Base-by-base conservation (phyloP, 2,888 invertebrate genomes). In the Agrotis segetum region DNA sequence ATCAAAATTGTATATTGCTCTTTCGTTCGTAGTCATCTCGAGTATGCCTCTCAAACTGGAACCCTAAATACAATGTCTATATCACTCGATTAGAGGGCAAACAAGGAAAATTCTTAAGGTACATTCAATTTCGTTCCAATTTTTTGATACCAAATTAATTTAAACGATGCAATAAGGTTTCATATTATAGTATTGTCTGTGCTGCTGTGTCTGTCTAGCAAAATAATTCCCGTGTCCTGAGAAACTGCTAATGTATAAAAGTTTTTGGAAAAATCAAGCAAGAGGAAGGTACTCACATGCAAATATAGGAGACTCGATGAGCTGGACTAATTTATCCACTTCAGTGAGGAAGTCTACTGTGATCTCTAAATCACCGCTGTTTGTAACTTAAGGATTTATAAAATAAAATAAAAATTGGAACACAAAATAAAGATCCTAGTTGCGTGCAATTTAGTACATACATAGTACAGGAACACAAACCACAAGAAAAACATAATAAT, bases 231-330 rank as follows among this genome's bases (percentile, higher is more conserved):
- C 24, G 14, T 21, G 17, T 14, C 17, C 52, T 17, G 13, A 34
- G 49, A 11, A 19, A n/a, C 29, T 34, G 49, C 3, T 62, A 9
- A 34, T 34, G 34, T 34, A 9, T 2, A 40, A 21, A 49, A 71
- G 11, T 44, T 14, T 11, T 49, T 49, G 16, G n/a, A 19, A 17
- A 50, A 40, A 14, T 40, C 40, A 6, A 19, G 1, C 3, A n/a
- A 24, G 46, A 65, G 44, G 21, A 49, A 24, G 17, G 58, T 83
- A 94, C 98, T 98, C 96, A 99, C 99, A 99, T 68, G 99, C 99
- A 94, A 99, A 99, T 92, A 99, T 99, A 5, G 99, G 99, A 17
- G 99, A 99, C 95, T 99, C 99, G 70, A 99, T 98, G 16, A 99
- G 96, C 92, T 99, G 99, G 59, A 99, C 99, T 75, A 99, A 96